A percentile compares a stretch with the other conserved stretches of the same genome.
These are phyloP conservation scores for Tonatia bakeri DNA, from an alignment of 2,113 vertebrate genomes.

Conservation along the genomic window DNA sequence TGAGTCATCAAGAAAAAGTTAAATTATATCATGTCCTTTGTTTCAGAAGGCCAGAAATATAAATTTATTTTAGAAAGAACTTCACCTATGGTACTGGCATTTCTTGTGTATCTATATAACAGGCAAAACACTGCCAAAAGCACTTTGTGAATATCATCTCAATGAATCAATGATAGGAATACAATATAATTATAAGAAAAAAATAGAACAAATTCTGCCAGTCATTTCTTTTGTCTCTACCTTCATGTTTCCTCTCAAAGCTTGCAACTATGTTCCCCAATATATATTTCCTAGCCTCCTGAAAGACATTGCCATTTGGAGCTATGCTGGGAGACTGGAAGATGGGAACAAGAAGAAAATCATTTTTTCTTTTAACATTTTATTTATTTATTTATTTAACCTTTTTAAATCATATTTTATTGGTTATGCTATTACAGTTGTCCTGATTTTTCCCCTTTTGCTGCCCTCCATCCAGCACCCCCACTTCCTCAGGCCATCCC, in stretches of 20 bases:
- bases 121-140: constrained; percentile 8
- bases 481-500: too few species aligned
- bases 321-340: background rate
- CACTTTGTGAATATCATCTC: constrained; percentile 32
- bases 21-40: constrained; percentile 34
- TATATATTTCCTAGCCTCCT: background rate
- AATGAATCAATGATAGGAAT: constrained; percentile 16
- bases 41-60: constrained; percentile 28
- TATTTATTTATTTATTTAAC: too few species aligned
- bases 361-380: too few species aligned
- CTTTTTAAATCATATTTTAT: too few species aligned
- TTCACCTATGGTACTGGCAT: constrained; percentile 36
- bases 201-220: background rate
- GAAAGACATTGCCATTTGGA: background rate
- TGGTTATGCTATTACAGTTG: too few species aligned
- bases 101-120: constrained; percentile 19
- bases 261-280: background rate
- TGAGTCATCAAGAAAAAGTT: constrained; percentile 20
- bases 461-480: too few species aligned
- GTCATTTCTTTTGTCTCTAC: background rate
- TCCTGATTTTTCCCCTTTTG: too few species aligned
- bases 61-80: constrained; percentile 42
- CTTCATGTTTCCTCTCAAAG: background rate
- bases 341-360: background rate
- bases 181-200: background rate